Percentiles rank a stretch among this genome's conserved stretches.
These are phyloP conservation scores for Campaea margaritaria DNA, from an alignment of 2,888 invertebrate genomes.

Conservation along the genomic window DNA sequence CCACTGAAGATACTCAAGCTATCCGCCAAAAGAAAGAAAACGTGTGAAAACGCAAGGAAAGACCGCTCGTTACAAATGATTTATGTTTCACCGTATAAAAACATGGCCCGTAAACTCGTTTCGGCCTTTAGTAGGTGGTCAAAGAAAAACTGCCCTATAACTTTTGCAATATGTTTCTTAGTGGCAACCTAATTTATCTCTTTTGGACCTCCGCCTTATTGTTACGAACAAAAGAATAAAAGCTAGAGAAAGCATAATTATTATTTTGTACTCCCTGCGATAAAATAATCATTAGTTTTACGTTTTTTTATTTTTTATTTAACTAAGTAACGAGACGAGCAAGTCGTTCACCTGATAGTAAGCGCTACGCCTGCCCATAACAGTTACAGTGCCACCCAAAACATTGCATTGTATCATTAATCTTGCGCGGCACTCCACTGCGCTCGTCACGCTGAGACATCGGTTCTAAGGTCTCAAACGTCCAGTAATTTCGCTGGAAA, in stretches of 20 bases:
- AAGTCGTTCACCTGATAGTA: too few relatives aligned
- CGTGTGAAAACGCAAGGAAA: conserved; percentile 71
- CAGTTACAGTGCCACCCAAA: too few relatives aligned
- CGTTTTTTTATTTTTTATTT: too few relatives aligned
- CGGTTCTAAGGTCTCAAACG: too few relatives aligned
- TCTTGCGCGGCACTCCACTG: too few relatives aligned
- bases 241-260: conserved; percentile 1
- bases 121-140: conserved; percentile 59
- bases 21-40: conserved; percentile 58
- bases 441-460: too few relatives aligned
- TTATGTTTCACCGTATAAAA: conserved; percentile 69
- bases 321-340: too few relatives aligned
- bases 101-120: conserved; percentile 61
- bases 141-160: conserved; percentile 57
- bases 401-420: too few relatives aligned
- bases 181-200: conserved; percentile 42
- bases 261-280: neutral
- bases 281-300: too few relatives aligned
- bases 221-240: conserved; percentile 27
- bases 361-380: too few relatives aligned
- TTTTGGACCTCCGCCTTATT: conserved; percentile 35
- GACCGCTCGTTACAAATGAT: conserved; percentile 75
- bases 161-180: conserved; percentile 46
- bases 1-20: conserved; percentile 42
- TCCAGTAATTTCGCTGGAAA: too few relatives aligned